Conservation (phyloP, 2,113 vertebrate genomes). For the Entelurus aequoreus region DNA sequence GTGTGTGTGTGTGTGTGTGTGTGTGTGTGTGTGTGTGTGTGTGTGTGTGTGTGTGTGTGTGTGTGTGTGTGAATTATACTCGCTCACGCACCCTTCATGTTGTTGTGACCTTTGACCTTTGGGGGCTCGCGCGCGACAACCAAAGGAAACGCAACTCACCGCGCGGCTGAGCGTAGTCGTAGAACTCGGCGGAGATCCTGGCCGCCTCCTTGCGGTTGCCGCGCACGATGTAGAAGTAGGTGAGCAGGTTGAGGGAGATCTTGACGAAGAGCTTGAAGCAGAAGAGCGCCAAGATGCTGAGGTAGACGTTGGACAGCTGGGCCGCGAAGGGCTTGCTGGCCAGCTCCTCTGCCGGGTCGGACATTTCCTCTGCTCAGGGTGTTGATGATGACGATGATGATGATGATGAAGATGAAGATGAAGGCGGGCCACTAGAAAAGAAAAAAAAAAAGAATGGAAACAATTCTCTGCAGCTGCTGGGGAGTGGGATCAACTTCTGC, state of each 20-base stretch:
- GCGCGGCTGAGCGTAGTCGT: slow-evolving; percentile 84
- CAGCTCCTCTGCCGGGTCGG: slow-evolving; percentile 48
- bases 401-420: slow-evolving; percentile 46
- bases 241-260: slow-evolving; percentile 92
- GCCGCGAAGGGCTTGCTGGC: slow-evolving; percentile 79
- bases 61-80: no score
- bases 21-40: no score
- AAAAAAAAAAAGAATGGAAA: slow-evolving; percentile 18
- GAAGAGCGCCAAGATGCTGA: slow-evolving; percentile 94
- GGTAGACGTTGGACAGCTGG: slow-evolving; percentile 91
- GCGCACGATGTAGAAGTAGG: slow-evolving; percentile 93
- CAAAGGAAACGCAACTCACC: slow-evolving; percentile 66
- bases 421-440: slow-evolving; percentile 62
- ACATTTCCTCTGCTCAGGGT: slow-evolving; percentile 55
- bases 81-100: no score
- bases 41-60: no score
- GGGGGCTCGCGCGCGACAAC: no score
- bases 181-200: slow-evolving; percentile 93
- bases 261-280: slow-evolving; percentile 97
- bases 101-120: no score
- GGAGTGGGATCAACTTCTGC: slow-evolving; percentile 36
- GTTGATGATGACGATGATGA: slow-evolving; percentile 10
- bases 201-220: slow-evolving; percentile 95
- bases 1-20: no score
- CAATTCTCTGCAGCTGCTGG: slow-evolving; percentile 61